Evolutionary conservation across 2,797 vertebrate species (phyloP), one percentile per base, ranked within the genome.

Genomic region (Agapornis canus): DNA sequence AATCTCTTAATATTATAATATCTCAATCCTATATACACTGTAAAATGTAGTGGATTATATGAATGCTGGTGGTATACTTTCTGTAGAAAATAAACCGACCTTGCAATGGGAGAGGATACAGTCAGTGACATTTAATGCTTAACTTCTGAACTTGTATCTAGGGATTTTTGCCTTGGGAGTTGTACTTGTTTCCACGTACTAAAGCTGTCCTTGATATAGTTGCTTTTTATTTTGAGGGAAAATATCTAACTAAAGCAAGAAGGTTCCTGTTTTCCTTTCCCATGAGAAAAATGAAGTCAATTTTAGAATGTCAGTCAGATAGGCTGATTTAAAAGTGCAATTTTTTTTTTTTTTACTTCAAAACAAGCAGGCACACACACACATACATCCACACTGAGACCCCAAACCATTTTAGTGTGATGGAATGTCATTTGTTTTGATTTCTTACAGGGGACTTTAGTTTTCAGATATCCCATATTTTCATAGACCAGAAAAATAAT

Each of bases 261-360:
- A 81, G 3, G 5, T 47, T 68, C 14, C 9, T 22, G 5, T 65
- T 75, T 78, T 54, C 40, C 54, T 91, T 89, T 95, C 82, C 66
- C 70, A 79, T 66, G 83, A 76, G 73, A 95, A 95, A 94, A 95
- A 86, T 31, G 1, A 92, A 77, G 39, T 39, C 21, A 37, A 48
- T 87, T 95, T 89, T 77, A 89, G 22, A 82, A 84, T 39, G 42
- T 59, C 64, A 64, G 47, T 88, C 72, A 89, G 22, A 64, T 3
- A 71, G 20, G 14, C 32, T 13, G 4, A 71, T 69, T 72, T 14
- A 79, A 86, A 86, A 63, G 73, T 16, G 4, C 17, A n/a, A 54
- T n/a, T n/a, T n/a, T n/a, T n/a, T n/a, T n/a, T n/a, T 8, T 47
- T 89, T 85, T 20, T 73, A 19, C 20, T 63, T 60, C 47, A 85